Percentiles rank a stretch among this genome's conserved stretches.
These are phyloP conservation scores for Charanyca ferruginea DNA, from an alignment of 2,888 invertebrate genomes.

Conservation along the genomic window DNA sequence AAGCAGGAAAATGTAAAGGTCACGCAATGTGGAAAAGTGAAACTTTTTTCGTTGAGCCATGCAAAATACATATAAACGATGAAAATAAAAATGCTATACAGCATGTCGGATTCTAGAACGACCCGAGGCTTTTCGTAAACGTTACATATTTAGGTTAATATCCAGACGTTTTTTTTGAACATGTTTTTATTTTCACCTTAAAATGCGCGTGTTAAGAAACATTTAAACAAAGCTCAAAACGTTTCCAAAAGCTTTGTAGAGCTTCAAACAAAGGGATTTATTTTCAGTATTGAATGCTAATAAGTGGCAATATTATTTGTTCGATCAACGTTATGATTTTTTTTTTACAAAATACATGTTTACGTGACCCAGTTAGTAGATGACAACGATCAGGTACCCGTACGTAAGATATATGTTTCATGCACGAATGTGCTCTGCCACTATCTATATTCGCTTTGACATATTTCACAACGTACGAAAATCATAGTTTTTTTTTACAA, in stretches of 20 bases:
- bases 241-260: slow-evolving; percentile 13
- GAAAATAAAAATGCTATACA: slow-evolving; percentile 33
- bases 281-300: slow-evolving; percentile 19
- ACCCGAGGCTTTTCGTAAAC: slow-evolving; percentile 13
- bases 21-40: slow-evolving; percentile 52
- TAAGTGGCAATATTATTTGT: slow-evolving; percentile 33
- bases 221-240: slow-evolving; percentile 12
- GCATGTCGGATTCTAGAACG: slow-evolving; percentile 29
- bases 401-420: slow-evolving; percentile 66
- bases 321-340: slow-evolving; percentile 31
- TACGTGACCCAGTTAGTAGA: slow-evolving; percentile 76
- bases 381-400: slow-evolving; percentile 66
- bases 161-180: slow-evolving; percentile 12
- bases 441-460: slow-evolving; percentile 60
- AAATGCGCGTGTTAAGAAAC: slow-evolving; percentile 10
- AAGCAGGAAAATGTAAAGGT: slow-evolving; percentile 52
- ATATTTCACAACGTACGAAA: slow-evolving; percentile 49
- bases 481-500: slow-evolving; percentile 39
- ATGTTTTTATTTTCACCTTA: slow-evolving; percentile 24
- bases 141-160: slow-evolving; percentile 21
- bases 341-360: slow-evolving; percentile 71
- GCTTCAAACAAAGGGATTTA: slow-evolving; percentile 32
- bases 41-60: slow-evolving; percentile 51
- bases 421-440: slow-evolving; percentile 64
- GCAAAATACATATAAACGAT: slow-evolving; percentile 47